Evolutionary conservation across 2,888 invertebrate species (phyloP).

Genomic region (Eubasilissa splendida): DNA sequence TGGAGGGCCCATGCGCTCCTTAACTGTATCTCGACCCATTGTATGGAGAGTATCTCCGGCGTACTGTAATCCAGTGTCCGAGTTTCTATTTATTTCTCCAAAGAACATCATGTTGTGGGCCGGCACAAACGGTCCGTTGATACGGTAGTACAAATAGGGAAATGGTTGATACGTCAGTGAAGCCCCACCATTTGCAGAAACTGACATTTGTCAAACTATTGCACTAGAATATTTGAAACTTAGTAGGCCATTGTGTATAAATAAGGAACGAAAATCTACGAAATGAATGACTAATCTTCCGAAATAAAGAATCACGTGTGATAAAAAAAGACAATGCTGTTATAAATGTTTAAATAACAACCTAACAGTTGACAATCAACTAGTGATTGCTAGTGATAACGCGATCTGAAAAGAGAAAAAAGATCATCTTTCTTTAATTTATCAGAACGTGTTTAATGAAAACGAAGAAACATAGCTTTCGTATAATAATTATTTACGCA

Average conservation of each 20-base stretch:
- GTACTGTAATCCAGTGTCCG: conserved; percentile 10
- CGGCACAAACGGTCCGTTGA: neutral
- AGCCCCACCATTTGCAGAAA: conserved; percentile 17
- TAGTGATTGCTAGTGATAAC: conserved; percentile 8
- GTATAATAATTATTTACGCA: conserved; percentile 7
- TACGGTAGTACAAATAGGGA: conserved; percentile 27
- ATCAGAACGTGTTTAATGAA: neutral
- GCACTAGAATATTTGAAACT: conserved; percentile 4
- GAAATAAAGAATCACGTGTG: neutral
- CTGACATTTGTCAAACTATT: conserved; percentile 29
- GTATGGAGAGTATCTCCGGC: conserved; percentile 17
- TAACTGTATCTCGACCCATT: neutral
- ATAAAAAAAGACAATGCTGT: conserved; percentile 1
- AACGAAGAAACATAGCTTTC: neutral
- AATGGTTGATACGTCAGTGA: neutral
- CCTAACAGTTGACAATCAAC: conserved; percentile 48
- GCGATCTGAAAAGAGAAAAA: conserved; percentile 33
- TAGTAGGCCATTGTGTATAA: conserved; percentile 13
- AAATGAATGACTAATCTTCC: neutral
- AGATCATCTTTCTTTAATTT: neutral
- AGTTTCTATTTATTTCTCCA: conserved; percentile 12
- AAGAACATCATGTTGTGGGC: conserved; percentile 31
- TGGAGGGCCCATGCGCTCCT: conserved; percentile 36
- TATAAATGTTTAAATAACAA: conserved; percentile 5
- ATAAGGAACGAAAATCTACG: too few species aligned